A percentile compares a stretch with the other conserved stretches of the same genome.
Conservation (phyloP, 2,888 invertebrate species). For the Calephelis perditalis region DNA sequence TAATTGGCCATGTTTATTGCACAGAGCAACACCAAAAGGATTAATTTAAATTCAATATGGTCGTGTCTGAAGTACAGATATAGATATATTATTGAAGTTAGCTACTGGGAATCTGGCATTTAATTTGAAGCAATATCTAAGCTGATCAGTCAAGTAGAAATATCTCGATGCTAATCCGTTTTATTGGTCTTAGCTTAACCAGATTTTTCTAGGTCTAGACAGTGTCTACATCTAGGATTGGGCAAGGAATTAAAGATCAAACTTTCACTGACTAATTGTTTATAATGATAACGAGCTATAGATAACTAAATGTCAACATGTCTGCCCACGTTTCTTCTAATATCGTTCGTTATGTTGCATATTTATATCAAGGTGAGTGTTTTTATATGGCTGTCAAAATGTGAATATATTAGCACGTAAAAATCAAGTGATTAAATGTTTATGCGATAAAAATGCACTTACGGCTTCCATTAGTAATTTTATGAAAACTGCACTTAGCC, state of each 20-base stretch:
- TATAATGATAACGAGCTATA: constrained; percentile 51
- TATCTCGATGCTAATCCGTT: constrained; percentile 71
- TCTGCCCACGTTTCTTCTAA: constrained; percentile 54
- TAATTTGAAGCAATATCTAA: constrained; percentile 61
- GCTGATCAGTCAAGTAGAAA: constrained; percentile 69
- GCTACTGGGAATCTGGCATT: constrained; percentile 76
- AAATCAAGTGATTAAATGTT: constrained; percentile 32
- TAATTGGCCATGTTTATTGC: constrained; percentile 14
- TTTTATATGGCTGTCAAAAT: constrained; percentile 53
- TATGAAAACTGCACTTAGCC: constrained; percentile 28
- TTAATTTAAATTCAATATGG: constrained; percentile 34
- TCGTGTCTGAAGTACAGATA: constrained; percentile 24
- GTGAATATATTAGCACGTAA: constrained; percentile 47
- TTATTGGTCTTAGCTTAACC: constrained; percentile 71
- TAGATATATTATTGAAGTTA: constrained; percentile 39
- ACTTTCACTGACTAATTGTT: constrained; percentile 69
- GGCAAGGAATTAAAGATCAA: constrained; percentile 45
- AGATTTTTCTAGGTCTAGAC: constrained; percentile 60
- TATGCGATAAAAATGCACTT: constrained; percentile 27
- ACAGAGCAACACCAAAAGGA: constrained; percentile 31
- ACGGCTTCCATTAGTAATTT: constrained; percentile 27
- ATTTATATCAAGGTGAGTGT: constrained; percentile 34
- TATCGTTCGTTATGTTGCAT: constrained; percentile 45
- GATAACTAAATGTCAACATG: constrained; percentile 67
- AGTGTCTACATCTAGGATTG: constrained; percentile 46